Percentiles rank a stretch among this genome's conserved stretches.
Conservation (phyloP, 2,888 invertebrate species). For the Pogonocherus hispidulus region DNA sequence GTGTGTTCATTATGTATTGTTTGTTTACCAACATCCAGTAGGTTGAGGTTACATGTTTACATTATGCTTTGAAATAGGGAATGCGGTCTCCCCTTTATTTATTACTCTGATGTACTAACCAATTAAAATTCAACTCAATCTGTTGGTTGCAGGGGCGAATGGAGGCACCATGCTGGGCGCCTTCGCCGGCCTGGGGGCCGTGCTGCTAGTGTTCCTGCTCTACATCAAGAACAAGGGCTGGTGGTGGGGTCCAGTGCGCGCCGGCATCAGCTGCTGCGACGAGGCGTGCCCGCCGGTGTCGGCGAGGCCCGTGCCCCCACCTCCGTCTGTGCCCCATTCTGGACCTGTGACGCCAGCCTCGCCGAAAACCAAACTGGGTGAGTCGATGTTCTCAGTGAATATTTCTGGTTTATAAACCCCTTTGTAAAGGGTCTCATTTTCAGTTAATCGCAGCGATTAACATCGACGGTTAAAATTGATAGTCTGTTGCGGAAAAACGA, state of each 20-base stretch:
- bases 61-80: too few relatives aligned
- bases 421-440: too few relatives aligned
- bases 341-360: slow-evolving; percentile 53
- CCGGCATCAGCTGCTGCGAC: slow-evolving; percentile 76
- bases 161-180: slow-evolving; percentile 89
- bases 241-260: slow-evolving; percentile 78
- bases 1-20: too few relatives aligned
- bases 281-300: slow-evolving; percentile 69
- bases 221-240: slow-evolving; percentile 87
- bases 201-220: slow-evolving; percentile 86
- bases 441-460: too few relatives aligned
- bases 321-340: slow-evolving; percentile 64
- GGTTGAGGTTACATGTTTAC: too few relatives aligned
- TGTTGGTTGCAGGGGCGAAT: slow-evolving; percentile 74
- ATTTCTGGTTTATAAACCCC: too few relatives aligned
- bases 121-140: too few relatives aligned
- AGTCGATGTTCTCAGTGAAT: slow-evolving; percentile 53
- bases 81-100: not conserved
- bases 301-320: slow-evolving; percentile 66
- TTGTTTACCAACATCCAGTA: too few relatives aligned
- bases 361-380: slow-evolving; percentile 66
- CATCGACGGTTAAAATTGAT: too few relatives aligned
- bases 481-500: too few relatives aligned
- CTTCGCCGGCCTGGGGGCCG: slow-evolving; percentile 85
- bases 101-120: too few relatives aligned